phyloP scores from a whole-genome alignment of 2,113 vertebrate species.

The Arvicanthis niloticus region DNA sequence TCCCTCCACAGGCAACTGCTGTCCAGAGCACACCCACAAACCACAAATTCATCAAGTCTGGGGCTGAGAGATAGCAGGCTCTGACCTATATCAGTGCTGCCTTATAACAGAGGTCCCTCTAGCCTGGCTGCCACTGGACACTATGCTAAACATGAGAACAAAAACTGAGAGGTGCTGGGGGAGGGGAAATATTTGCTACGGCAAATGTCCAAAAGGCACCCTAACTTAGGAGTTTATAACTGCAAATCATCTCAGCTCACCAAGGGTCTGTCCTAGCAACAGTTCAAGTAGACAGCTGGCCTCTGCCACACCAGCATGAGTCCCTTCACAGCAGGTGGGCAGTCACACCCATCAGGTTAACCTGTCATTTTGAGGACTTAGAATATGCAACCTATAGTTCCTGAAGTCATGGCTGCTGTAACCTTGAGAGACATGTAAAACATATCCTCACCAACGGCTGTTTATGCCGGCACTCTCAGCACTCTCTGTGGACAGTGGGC shows the following conservation, averaged over 20 bases:
- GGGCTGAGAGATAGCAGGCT: neutral
- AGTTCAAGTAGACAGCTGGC: neutral
- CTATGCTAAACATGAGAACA: neutral
- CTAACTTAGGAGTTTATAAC: slow-evolving; percentile 5
- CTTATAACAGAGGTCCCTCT: neutral
- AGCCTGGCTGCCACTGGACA: neutral
- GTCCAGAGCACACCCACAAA: slow-evolving; percentile 30
- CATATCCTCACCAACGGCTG: neutral
- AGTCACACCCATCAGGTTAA: neutral
- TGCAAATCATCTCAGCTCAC: slow-evolving; percentile 35
- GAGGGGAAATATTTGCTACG: neutral
- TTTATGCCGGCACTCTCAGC: slow-evolving; percentile 18
- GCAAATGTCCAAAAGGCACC: neutral
- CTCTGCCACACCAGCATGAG: slow-evolving; percentile 12
- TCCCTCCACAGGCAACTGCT: neutral
- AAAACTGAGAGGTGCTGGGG: neutral
- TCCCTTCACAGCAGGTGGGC: neutral
- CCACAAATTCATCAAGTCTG: slow-evolving; percentile 32
- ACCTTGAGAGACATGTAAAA: neutral
- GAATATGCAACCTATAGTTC: neutral
- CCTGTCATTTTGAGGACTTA: neutral
- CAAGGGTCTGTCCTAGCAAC: neutral
- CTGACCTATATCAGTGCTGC: neutral
- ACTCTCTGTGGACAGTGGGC: neutral
- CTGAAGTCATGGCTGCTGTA: neutral